Conservation (phyloP, 2,797 vertebrate genomes). For the Gymnothorax javanicus region DNA sequence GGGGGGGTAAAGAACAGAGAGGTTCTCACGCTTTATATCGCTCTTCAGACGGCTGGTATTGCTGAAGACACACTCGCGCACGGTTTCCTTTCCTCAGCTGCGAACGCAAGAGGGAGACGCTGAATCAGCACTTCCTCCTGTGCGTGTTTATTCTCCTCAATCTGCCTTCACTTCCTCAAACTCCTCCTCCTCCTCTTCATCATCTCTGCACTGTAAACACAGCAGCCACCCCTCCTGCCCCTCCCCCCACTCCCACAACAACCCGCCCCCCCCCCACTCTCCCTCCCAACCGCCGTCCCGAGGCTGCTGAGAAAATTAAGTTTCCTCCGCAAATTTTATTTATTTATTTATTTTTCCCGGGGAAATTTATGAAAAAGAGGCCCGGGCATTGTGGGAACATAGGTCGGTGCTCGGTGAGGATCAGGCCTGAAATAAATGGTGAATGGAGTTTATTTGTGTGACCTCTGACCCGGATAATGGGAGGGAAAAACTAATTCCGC, state of each 20-base stretch:
- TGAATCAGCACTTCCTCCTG: conserved; percentile 82
- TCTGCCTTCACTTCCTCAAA: neutral
- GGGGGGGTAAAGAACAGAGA: conserved; percentile 24
- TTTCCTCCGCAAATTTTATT: conserved; percentile 80
- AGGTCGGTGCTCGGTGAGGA: conserved; percentile 91
- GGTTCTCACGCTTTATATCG: neutral
- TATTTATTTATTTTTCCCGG: conserved; percentile 43
- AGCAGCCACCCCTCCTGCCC: conserved; percentile 60
- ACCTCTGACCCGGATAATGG: conserved; percentile 79
- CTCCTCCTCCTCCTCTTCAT: conserved; percentile 8
- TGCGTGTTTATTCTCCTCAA: conserved; percentile 73
- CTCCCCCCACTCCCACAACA: conserved; percentile 62
- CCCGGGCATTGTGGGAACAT: conserved; percentile 79
- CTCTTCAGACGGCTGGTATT: neutral
- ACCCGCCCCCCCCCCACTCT: conserved; percentile 58
- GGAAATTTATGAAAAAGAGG: conserved; percentile 83
- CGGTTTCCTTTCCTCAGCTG: conserved; percentile 72
- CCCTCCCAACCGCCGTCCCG: conserved; percentile 73
- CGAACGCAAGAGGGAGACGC: conserved; percentile 68
- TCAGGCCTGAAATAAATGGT: conserved; percentile 91
- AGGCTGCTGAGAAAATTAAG: conserved; percentile 80
- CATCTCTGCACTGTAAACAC: neutral
- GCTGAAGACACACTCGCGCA: conserved; percentile 38
- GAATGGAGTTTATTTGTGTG: conserved; percentile 90
- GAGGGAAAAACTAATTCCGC: conserved; percentile 83